Base-by-base conservation (phyloP, 2,888 invertebrate genomes). In the Caenorhabditis angaria region DNA sequence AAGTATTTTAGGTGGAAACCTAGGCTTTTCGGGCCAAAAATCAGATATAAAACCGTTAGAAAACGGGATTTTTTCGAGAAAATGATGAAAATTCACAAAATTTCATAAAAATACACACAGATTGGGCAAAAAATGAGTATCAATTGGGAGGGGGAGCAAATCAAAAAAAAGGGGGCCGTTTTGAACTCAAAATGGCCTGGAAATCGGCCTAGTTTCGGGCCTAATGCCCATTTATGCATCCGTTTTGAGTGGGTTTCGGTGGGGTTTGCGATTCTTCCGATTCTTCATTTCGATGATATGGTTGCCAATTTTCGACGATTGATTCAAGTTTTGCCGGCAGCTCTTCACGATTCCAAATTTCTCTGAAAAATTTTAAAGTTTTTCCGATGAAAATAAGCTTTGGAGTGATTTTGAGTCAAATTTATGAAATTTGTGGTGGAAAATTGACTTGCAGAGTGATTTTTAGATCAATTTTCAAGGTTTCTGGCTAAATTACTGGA, bases 301-400 rank as follows among this genome's bases (percentile, higher is more conserved):
- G 25, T 51, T 67, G 60, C 72, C 72, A 73, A 6, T 61, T 58
- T 29, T 32, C 22, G 10, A 68, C 72, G 25, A 68, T 65, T 47
- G 48, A 22, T 12, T 53, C 41, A 1, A 73, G 32, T 41, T 68
- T 50, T 1, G 47, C 55, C 18, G 65, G 61, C 2, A 73, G 57
- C 5, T 1, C 27, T 6, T 32, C 50, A 3, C 72, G 68, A 48
- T 73, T 59, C 72, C 72, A 73, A 20, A 57, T 59, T 24, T 73
- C 47, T 27, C 72, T 73, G 65, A 53, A 72, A 55, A 48, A 22
- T 27, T 8, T 20, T 14, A 32, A 25, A 8, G n/a, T 55, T 18
- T 29, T 35, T 28, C 20, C 25, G 22, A 10, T 3, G 18, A 32
- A 24, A 41, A 12, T 8, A 24, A 51, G n/a, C n/a, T n/a, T n/a